phyloP scores from a whole-genome alignment of 37 sponge, comb jelly and placozoan genomes.

The Agelas oroides region DNA sequence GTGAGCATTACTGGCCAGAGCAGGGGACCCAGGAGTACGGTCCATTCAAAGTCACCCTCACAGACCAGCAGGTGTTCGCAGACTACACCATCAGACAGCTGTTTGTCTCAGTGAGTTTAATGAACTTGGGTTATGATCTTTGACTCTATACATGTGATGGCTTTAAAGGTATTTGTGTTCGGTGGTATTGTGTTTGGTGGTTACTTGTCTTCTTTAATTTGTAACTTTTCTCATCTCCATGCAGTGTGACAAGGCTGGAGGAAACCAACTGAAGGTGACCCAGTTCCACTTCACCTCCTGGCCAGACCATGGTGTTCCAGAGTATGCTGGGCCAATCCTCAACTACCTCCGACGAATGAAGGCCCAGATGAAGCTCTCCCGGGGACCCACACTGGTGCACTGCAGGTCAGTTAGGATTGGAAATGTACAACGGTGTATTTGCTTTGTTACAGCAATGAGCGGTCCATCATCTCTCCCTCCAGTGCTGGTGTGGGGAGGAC shows the following conservation, averaged over 20 bases:
- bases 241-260: slow-evolving; percentile 38
- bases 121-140: too few relatives aligned
- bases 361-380: not conserved
- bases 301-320: slow-evolving; percentile 71
- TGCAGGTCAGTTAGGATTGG: slow-evolving; percentile 51
- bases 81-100: slow-evolving; percentile 36
- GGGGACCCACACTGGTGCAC: slow-evolving; percentile 54
- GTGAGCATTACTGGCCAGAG: slow-evolving; percentile 44
- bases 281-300: slow-evolving; percentile 67
- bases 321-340: slow-evolving; percentile 33
- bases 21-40: slow-evolving; percentile 21
- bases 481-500: slow-evolving; percentile 88
- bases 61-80: not conserved
- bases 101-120: slow-evolving; percentile 13
- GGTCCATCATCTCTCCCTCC: not conserved
- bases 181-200: too few relatives aligned
- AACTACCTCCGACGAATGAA: not conserved
- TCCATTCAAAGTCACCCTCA: slow-evolving; percentile 33
- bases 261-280: slow-evolving; percentile 25
- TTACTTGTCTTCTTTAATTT: too few relatives aligned
- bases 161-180: too few relatives aligned
- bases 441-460: too few relatives aligned
- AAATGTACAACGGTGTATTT: too few relatives aligned
- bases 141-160: too few relatives aligned
- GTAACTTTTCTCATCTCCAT: slow-evolving; percentile 8